Evolutionary conservation across 2,113 vertebrate species (phyloP), one percentile per base, ranked within the genome.

Genomic region (Tychaedon coryphoeus): DNA sequence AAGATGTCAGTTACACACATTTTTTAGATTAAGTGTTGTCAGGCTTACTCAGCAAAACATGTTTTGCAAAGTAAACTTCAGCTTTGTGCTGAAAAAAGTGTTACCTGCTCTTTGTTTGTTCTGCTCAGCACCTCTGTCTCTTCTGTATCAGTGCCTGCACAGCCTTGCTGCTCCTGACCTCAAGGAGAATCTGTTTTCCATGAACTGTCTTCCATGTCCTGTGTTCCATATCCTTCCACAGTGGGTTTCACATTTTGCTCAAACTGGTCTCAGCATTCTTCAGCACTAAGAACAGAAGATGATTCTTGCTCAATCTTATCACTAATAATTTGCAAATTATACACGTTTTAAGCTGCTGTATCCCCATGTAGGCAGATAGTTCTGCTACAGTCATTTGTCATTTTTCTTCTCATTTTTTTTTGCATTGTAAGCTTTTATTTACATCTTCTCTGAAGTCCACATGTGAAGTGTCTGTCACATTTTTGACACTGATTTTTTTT

Each of bases 351-450:
- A 58, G 22, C 33, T 43, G 12, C 18, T 73, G 2, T 28, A 51
- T 24, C 12, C 15, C 9, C 0, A 0, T 15, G 36, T 24, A 58
- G 50, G 14, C 34, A 65, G 33, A 23, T 6, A 26, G 19, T 58
- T 22, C 12, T 58, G 31, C 28, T 36, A 43, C 14, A 43, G 15
- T 24, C 0, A 56, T 60, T 73, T 48, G 9, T 25, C 1, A 18
- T 86, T 83, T 90, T 75, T 43, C 33, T 36, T 58, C 19, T 50
- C 11, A 6, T 33, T 64, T 61, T 33, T 61, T 33, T 67, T 60
- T 88, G 2, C 19, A 62, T 57, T 19, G 8, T 36, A 29, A 60
- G 6, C 12, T 75, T 75, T 90, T 69, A 31, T 6, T 57, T 81
- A 8, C 3, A 42, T 60, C 19, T 79, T 78, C 36, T 58, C 33